Conservation (phyloP, 2,888 invertebrate species). For the Hemithea aestivaria region DNA sequence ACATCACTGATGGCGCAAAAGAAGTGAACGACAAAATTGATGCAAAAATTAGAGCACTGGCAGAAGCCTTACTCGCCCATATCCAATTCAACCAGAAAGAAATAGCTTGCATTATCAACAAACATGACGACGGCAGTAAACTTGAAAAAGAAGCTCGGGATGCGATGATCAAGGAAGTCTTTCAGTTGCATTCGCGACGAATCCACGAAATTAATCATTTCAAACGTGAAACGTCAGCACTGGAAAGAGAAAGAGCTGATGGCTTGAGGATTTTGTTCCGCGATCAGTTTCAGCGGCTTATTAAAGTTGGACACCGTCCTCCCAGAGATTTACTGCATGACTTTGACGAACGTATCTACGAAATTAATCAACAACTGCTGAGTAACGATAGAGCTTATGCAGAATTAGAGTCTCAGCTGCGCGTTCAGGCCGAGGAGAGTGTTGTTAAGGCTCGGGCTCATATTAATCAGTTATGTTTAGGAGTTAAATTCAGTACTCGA, state of each 20-base stretch:
- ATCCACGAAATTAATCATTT: conserved; percentile 42
- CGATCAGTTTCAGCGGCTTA: conserved; percentile 49
- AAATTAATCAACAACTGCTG: conserved; percentile 60
- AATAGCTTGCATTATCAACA: conserved; percentile 44
- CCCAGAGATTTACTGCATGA: conserved; percentile 56
- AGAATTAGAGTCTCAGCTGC: conserved; percentile 52
- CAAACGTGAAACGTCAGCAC: conserved; percentile 41
- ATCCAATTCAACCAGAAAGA: conserved; percentile 49
- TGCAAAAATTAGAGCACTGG: conserved; percentile 41
- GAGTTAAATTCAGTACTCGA: conserved; percentile 27
- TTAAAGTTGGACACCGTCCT: conserved; percentile 45
- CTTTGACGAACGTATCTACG: conserved; percentile 58
- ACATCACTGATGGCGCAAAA: conserved; percentile 36
- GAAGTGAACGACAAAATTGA: conserved; percentile 45
- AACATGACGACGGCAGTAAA: conserved; percentile 17
- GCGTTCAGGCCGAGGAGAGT: conserved; percentile 43
- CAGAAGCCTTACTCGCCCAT: conserved; percentile 43
- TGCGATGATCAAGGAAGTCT: conserved; percentile 38
- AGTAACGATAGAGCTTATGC: conserved; percentile 56
- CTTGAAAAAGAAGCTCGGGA: conserved; percentile 32
- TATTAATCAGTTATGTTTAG: conserved; percentile 52
- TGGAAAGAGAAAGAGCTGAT: conserved; percentile 58
- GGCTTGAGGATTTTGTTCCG: conserved; percentile 46
- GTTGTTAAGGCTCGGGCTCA: conserved; percentile 40
- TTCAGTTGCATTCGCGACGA: conserved; percentile 33